A percentile compares a stretch with the other conserved stretches of the same genome.
These are phyloP conservation scores for Machimus rusticus DNA, from an alignment of 2,888 invertebrate species.

Conservation along the genomic window DNA sequence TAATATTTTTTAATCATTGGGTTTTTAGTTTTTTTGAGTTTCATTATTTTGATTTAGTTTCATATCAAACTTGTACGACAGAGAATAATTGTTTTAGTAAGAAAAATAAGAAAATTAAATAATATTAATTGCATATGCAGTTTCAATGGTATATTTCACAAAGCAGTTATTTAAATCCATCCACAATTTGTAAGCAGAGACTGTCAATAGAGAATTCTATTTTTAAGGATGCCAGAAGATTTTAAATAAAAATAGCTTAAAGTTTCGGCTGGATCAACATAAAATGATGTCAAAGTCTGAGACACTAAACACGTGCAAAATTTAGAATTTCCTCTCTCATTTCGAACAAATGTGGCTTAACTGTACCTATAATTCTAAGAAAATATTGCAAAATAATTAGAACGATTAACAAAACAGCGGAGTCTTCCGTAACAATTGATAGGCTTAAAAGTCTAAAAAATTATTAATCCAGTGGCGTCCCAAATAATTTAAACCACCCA, in stretches of 20 bases:
- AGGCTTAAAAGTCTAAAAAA: neutral
- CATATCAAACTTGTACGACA: neutral
- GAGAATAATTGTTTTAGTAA: neutral
- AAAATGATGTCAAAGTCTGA: neutral
- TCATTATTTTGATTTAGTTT: neutral
- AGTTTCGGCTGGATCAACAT: neutral
- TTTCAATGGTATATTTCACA: neutral
- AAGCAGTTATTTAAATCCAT: neutral
- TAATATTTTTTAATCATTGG: too few species aligned
- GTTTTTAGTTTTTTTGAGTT: too few species aligned
- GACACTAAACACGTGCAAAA: neutral
- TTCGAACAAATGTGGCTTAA: neutral
- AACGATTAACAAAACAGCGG: neutral
- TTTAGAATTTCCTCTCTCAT: neutral
- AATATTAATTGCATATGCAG: neutral
- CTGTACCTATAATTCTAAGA: neutral
- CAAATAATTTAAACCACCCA: neutral
- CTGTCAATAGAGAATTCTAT: neutral
- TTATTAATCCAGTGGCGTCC: neutral
- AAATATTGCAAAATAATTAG: neutral
- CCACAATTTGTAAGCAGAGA: neutral
- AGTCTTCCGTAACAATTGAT: neutral
- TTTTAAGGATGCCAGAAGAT: neutral
- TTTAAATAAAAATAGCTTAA: neutral
- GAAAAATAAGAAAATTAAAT: neutral